Percentiles rank a stretch among this genome's conserved stretches.
These are phyloP conservation scores for Terrapene triunguis DNA, from an alignment of 2,113 vertebrate species.

Conservation along the genomic window DNA sequence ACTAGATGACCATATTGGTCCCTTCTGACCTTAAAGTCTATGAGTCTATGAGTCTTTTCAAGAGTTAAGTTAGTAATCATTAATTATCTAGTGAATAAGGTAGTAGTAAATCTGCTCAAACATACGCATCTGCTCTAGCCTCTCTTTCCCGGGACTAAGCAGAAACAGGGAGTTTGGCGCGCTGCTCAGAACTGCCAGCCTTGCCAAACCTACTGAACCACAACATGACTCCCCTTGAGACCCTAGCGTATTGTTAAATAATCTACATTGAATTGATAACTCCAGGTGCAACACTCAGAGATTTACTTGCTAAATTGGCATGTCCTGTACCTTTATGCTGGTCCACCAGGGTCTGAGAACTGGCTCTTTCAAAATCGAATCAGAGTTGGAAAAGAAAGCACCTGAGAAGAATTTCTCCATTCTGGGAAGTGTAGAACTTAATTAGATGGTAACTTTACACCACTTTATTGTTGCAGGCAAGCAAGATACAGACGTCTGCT, in stretches of 20 bases:
- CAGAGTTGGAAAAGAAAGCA: not conserved
- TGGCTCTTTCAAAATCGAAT: not conserved
- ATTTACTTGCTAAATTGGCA: not conserved
- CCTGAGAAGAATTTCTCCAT: not conserved
- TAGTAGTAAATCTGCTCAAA: not conserved
- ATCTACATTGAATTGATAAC: constrained; percentile 17
- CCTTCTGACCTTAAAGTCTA: too few relatives aligned
- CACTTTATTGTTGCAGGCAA: not conserved
- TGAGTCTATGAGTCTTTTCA: too few relatives aligned
- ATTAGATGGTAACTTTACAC: not conserved
- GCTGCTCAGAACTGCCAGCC: not conserved
- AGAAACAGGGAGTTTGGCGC: constrained; percentile 11
- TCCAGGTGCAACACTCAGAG: constrained; percentile 6
- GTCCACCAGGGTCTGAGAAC: not conserved
- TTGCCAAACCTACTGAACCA: not conserved
- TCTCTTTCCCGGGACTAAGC: not conserved
- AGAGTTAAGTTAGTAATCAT: not conserved
- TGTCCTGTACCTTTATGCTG: not conserved
- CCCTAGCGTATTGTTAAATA: not conserved
- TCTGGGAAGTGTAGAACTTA: not conserved
- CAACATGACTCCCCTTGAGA: not conserved
- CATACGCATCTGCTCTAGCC: not conserved
- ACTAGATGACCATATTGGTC: too few relatives aligned
- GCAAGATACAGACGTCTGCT: not conserved
- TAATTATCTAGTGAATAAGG: not conserved